Conservation (phyloP, 1,140 invertebrate genomes). For the Sycobia sp. region DNA sequence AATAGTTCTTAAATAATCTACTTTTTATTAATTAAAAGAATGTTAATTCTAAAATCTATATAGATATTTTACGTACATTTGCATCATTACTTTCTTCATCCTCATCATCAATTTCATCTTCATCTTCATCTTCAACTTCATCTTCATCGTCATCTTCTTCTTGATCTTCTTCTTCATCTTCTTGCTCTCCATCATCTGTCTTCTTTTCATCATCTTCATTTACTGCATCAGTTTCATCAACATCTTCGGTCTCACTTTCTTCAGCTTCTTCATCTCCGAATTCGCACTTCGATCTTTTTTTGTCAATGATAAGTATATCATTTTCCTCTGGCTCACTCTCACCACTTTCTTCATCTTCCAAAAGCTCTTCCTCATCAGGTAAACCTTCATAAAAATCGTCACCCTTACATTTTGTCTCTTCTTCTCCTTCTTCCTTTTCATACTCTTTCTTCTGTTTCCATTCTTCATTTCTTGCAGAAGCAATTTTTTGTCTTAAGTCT, state of each 20-base stretch:
- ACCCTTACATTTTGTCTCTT: slow-evolving; percentile 36
- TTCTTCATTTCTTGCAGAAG: slow-evolving; percentile 65
- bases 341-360: slow-evolving; percentile 44
- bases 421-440: slow-evolving; percentile 50
- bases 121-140: slow-evolving; percentile 49
- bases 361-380: slow-evolving; percentile 41
- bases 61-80: too few relatives aligned
- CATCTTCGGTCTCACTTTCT: slow-evolving; percentile 48
- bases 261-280: slow-evolving; percentile 57
- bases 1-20: too few relatives aligned
- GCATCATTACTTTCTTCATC: slow-evolving; percentile 6
- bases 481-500: slow-evolving; percentile 69
- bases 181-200: slow-evolving; percentile 47
- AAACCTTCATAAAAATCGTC: slow-evolving; percentile 38
- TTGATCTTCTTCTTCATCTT: slow-evolving; percentile 43
- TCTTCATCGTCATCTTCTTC: slow-evolving; percentile 49
- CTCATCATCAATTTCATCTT: slow-evolving; percentile 39
- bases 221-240: slow-evolving; percentile 55
- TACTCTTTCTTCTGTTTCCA: slow-evolving; percentile 67
- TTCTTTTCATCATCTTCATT: slow-evolving; percentile 52
- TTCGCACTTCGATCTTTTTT: slow-evolving; percentile 41
- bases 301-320: slow-evolving; percentile 42
- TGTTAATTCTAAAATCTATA: too few relatives aligned
- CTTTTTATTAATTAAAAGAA: neutral
- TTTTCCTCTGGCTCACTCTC: slow-evolving; percentile 51